Conservation (phyloP, 2,113 vertebrate genomes). For the Peromyscus leucopus region DNA sequence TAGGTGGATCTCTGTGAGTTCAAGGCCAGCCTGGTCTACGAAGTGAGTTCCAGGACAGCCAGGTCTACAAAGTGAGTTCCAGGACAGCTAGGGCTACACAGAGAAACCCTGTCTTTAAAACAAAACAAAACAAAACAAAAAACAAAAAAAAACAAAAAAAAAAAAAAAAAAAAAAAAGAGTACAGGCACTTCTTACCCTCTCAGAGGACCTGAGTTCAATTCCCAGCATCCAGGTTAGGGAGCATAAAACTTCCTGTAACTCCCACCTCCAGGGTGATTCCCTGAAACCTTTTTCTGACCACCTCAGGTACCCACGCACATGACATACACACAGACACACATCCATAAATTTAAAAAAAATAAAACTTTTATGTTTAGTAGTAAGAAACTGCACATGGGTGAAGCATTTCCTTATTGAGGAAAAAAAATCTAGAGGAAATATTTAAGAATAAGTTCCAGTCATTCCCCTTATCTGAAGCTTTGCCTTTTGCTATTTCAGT, state of each 20-base stretch:
- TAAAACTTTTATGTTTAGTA: neutral
- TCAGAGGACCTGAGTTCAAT: neutral
- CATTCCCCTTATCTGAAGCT: neutral
- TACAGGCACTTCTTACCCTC: too few relatives aligned
- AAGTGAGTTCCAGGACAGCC: too few relatives aligned
- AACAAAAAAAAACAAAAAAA: too few relatives aligned
- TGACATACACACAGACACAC: neutral
- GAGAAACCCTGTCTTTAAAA: too few relatives aligned
- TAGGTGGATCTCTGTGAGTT: too few relatives aligned
- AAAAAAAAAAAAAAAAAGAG: too few relatives aligned
- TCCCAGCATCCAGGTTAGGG: neutral
- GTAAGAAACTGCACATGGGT: neutral
- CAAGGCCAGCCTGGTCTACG: too few relatives aligned
- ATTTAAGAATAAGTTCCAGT: neutral
- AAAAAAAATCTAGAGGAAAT: neutral
- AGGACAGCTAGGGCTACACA: too few relatives aligned
- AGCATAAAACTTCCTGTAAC: neutral
- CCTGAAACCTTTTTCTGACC: neutral
- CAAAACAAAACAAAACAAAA: too few relatives aligned
- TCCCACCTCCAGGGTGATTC: neutral
- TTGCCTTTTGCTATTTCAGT: neutral
- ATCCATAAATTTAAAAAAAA: neutral
- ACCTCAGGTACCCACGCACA: neutral
- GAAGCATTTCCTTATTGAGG: neutral
- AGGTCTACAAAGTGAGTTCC: too few relatives aligned